Evolutionary conservation across 2,113 vertebrate genomes (phyloP).

Genomic region (Eidolon helvum): DNA sequence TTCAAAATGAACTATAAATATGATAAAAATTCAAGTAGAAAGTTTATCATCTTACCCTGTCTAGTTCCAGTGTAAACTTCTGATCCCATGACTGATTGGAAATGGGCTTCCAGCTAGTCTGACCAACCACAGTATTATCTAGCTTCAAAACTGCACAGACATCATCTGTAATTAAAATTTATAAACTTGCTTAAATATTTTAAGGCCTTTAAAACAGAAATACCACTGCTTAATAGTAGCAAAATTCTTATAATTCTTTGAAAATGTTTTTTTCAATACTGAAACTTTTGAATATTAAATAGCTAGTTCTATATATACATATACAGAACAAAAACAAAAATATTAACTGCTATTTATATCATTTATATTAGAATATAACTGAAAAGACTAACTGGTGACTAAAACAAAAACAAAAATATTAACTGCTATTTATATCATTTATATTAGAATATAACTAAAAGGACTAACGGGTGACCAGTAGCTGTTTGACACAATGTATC

Average conservation of each 20-base stretch:
- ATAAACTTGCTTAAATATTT: slow-evolving; percentile 79
- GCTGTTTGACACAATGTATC: neutral
- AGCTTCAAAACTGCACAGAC: slow-evolving; percentile 98
- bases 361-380: neutral
- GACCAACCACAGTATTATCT: slow-evolving; percentile 98
- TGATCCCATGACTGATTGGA: slow-evolving; percentile 99
- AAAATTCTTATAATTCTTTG: slow-evolving; percentile 51
- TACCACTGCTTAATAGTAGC: neutral
- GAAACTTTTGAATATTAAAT: slow-evolving; percentile 17
- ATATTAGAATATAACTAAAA: neutral
- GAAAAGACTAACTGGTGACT: neutral
- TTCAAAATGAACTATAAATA: slow-evolving; percentile 25
- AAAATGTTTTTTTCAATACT: slow-evolving; percentile 62
- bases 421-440: neutral
- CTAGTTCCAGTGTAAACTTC: slow-evolving; percentile 99
- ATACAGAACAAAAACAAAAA: neutral
- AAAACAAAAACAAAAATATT: slow-evolving; percentile 5
- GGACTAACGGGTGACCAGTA: neutral
- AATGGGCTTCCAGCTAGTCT: slow-evolving; percentile 97
- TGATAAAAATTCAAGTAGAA: slow-evolving; percentile 47
- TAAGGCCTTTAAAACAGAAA: slow-evolving; percentile 78
- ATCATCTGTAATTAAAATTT: slow-evolving; percentile 91
- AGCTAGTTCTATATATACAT: neutral
- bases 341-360: neutral
- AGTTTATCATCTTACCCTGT: slow-evolving; percentile 89